phyloP scores from a whole-genome alignment of 2,113 vertebrate genomes.

The Bambusicola thoracicus region DNA sequence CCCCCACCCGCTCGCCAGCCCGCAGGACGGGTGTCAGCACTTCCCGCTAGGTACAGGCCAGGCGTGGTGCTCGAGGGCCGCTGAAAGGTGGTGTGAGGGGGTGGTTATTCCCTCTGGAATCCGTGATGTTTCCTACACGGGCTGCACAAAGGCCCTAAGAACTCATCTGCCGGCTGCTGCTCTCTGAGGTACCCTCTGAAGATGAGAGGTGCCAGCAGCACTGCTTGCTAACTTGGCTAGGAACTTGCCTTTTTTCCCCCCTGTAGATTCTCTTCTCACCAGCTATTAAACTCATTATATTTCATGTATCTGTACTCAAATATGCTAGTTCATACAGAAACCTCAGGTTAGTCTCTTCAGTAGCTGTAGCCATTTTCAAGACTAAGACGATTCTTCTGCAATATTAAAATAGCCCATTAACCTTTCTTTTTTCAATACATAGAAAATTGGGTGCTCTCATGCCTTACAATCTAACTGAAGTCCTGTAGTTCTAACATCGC shows the following conservation, averaged over 20 bases:
- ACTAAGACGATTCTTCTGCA: not conserved
- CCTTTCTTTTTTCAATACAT: not conserved
- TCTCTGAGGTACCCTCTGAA: not conserved
- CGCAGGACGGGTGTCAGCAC: no score
- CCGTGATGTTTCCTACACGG: not conserved
- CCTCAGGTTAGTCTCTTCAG: not conserved
- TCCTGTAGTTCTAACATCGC: not conserved
- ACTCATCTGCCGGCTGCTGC: no score
- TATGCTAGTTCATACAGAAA: not conserved
- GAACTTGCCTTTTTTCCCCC: not conserved
- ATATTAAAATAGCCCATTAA: not conserved
- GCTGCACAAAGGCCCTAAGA: not conserved
- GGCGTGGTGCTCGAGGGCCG: no score
- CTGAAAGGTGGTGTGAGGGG: no score
- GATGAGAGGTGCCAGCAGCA: not conserved
- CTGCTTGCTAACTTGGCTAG: not conserved
- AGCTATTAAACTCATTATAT: not conserved
- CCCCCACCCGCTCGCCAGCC: not conserved
- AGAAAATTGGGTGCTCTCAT: not conserved
- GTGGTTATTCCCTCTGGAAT: not conserved
- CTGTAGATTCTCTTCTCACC: not conserved
- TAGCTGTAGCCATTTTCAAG: not conserved
- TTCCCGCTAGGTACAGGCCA: no score
- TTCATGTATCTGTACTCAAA: not conserved
- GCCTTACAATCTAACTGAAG: not conserved